These are phyloP conservation scores for Micropoecilia bifurca DNA, from an alignment of 2,797 vertebrate species.

Conservation along the genomic window DNA sequence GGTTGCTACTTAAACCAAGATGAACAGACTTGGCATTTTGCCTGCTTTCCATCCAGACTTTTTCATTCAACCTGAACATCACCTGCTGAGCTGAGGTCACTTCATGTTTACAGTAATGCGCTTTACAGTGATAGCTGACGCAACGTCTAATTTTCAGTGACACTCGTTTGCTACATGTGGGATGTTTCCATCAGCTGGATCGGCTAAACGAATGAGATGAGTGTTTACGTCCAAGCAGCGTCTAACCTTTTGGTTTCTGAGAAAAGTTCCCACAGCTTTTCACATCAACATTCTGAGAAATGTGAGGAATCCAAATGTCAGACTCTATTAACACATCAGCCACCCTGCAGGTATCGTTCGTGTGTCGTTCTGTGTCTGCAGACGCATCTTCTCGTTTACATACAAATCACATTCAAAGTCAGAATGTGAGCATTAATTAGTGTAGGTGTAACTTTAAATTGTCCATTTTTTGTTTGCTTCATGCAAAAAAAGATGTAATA, in stretches of 20 bases:
- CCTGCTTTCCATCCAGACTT: neutral
- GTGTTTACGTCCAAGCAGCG: constrained; percentile 56
- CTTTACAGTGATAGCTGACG: neutral
- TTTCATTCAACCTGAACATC: neutral
- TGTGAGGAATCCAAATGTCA: constrained; percentile 49
- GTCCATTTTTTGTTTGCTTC: neutral
- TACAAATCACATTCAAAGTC: neutral
- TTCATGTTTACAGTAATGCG: neutral
- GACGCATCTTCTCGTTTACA: neutral
- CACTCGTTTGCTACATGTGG: neutral
- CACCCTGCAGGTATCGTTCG: constrained; percentile 25
- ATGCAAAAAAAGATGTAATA: neutral
- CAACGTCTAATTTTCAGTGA: neutral
- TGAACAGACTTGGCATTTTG: neutral
- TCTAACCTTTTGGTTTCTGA: constrained; percentile 53
- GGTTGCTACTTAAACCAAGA: neutral
- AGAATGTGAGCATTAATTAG: neutral
- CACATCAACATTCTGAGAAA: constrained; percentile 48
- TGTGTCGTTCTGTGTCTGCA: neutral
- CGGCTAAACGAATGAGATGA: neutral
- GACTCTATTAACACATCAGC: constrained; percentile 60
- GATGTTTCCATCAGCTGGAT: neutral
- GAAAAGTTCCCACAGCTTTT: constrained; percentile 41
- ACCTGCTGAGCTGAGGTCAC: neutral
- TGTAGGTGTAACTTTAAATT: neutral